Evolutionary conservation across 2,888 invertebrate species (phyloP), one percentile per base, ranked within the genome.

Genomic region (Ethmia dodecea): DNA sequence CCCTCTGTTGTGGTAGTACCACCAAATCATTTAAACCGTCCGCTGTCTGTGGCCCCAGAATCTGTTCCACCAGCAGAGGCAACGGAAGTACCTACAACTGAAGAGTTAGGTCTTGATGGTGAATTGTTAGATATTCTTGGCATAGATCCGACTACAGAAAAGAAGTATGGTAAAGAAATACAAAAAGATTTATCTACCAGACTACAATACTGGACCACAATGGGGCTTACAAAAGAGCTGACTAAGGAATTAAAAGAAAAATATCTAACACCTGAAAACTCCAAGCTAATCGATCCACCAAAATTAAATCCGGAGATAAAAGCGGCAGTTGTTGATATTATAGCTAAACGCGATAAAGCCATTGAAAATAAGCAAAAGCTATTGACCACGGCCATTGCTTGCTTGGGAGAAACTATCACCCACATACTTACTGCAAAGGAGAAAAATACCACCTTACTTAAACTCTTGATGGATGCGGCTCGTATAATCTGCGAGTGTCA

Each of bases 351-450:
- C 5, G 54, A 55, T 22, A 47, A 43, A n/a, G 44, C 18, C 0
- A 49, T 55, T 5, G 47, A 48, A 26, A 3, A n/a, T 2, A 47
- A 38, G 41, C 57, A 56, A 37, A 49, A 43, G 25, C 49, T 49
- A 18, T 5, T 51, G 2, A 35, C 44, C 4, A 22, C 32, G 2
- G 49, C 46, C 4, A 41, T 51, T 2, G 26, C 52, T 0, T 38
- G 44, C 15, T 13, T 51, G 6, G 37, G 42, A 6, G 31, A 45
- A 12, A 42, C 41, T 1, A 12, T 49, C 3, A 47, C 37, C 2
- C 25, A 5, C 0, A 5, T 44, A 1, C 5, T 50, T 1, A 14
- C 36, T 1, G 13, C 35, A 6, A 29, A 39, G 11, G 27, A 34
- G 1, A 41, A 35, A 14, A 20, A 46, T 14, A 29, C 34, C 0